These are phyloP conservation scores for Drosophila prosaltans DNA, from an alignment of 1,140 invertebrate species.

Conservation along the genomic window DNA sequence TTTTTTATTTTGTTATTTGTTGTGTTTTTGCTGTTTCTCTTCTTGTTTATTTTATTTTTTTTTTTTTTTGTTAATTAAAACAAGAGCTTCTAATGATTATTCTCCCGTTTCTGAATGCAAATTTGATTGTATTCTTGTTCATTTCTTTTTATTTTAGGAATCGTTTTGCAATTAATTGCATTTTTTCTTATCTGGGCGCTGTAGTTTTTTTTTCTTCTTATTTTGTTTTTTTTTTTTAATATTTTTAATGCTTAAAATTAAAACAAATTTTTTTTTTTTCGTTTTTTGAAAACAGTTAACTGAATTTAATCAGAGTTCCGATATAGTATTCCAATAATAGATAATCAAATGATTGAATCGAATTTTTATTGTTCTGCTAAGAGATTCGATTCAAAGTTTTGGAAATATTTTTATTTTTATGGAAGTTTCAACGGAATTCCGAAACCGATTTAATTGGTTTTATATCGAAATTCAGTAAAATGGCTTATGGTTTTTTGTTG, in stretches of 20 bases:
- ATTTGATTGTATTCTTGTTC: conserved; percentile 47
- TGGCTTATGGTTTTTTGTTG: too few species aligned
- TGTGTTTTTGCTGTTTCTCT: conserved; percentile 41
- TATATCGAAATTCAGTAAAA: too few species aligned
- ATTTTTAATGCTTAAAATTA: conserved; percentile 30
- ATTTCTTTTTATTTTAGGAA: conserved; percentile 60
- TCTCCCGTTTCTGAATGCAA: conserved; percentile 56
- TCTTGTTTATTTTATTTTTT: conserved; percentile 44
- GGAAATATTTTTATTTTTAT: not conserved
- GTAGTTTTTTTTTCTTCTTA: conserved; percentile 14
- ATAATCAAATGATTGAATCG: not conserved
- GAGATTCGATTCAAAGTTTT: not conserved
- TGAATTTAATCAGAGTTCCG: not conserved
- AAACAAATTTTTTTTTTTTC: conserved; percentile 26
- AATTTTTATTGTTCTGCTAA: too few species aligned
- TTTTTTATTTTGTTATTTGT: conserved; percentile 30
- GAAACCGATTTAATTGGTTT: too few species aligned
- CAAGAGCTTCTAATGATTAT: conserved; percentile 47
- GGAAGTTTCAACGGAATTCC: not conserved
- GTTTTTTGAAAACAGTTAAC: not conserved
- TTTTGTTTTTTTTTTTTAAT: conserved; percentile 16
- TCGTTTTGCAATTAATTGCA: conserved; percentile 58
- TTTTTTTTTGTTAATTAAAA: conserved; percentile 39
- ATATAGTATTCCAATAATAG: not conserved
- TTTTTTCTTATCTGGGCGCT: conserved; percentile 64